These are phyloP conservation scores for Drosophila navojoa DNA, from an alignment of 1,140 invertebrate genomes.

Conservation along the genomic window DNA sequence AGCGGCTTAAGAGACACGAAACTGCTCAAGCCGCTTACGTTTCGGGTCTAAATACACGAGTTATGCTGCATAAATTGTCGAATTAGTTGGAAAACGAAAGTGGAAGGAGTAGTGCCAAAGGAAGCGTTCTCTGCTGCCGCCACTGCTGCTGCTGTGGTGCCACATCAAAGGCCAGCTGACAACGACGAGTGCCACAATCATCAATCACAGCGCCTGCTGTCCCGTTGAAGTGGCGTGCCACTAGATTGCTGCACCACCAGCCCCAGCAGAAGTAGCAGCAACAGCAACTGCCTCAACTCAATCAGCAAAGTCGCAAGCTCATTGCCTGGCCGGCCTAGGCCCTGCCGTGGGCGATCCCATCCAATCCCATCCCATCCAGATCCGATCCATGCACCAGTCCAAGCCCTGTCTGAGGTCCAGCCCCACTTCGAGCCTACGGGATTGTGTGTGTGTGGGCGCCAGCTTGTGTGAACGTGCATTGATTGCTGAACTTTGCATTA, in stretches of 20 bases:
- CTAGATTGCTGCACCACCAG: neutral
- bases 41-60: constrained; percentile 62
- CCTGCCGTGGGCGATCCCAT: constrained; percentile 40
- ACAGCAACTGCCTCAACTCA: constrained; percentile 16
- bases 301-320: constrained; percentile 65
- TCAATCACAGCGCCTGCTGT: constrained; percentile 58
- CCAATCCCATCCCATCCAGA: no score
- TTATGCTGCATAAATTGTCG: constrained; percentile 76
- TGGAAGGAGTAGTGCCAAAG: constrained; percentile 28
- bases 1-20: constrained; percentile 53
- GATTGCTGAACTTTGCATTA: constrained; percentile 37
- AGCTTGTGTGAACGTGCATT: constrained; percentile 43
- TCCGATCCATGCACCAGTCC: neutral
- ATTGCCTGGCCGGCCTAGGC: constrained; percentile 19
- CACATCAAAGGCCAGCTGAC: constrained; percentile 51
- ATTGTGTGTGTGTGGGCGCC: constrained; percentile 59
- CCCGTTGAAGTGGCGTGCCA: constrained; percentile 20
- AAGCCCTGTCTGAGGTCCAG: constrained; percentile 10
- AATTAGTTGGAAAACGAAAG: constrained; percentile 72
- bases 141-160: constrained; percentile 10
- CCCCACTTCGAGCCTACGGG: neutral
- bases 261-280: neutral
- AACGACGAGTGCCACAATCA: constrained; percentile 67
- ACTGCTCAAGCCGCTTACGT: constrained; percentile 5
- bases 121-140: constrained; percentile 8